Conservation (phyloP, 2,797 vertebrate genomes). For the Hemitrygon akajei region DNA sequence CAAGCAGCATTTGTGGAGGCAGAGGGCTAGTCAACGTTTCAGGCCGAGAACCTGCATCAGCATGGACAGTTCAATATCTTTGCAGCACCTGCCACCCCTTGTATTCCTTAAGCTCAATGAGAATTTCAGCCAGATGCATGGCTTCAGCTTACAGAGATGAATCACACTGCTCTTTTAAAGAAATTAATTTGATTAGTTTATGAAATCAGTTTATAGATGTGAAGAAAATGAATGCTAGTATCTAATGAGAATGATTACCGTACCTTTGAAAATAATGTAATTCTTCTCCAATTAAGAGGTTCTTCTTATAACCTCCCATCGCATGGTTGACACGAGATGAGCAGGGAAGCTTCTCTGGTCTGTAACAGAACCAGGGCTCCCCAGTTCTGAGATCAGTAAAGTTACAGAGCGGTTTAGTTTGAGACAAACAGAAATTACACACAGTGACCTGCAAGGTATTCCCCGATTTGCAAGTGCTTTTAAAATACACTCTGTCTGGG, state of each 20-base stretch:
- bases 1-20: too few species aligned
- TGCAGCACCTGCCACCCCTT: too few species aligned
- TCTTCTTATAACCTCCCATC: neutral
- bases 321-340: neutral
- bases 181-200: neutral
- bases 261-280: conserved; percentile 12
- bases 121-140: too few species aligned
- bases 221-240: neutral
- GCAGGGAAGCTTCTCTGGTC: conserved; percentile 21
- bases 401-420: neutral
- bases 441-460: neutral
- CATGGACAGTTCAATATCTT: too few species aligned
- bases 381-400: neutral
- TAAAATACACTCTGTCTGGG: conserved; percentile 15
- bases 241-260: neutral
- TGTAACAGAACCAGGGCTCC: conserved; percentile 34
- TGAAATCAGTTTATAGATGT: too few species aligned
- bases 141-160: too few species aligned
- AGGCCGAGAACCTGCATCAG: too few species aligned
- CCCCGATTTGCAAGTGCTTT: conserved; percentile 1
- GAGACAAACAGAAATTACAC: neutral
- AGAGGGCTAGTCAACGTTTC: too few species aligned
- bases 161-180: neutral
- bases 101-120: too few species aligned
- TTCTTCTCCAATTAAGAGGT: neutral